A percentile compares a stretch with the other conserved stretches of the same genome.
Conservation (phyloP, 2,797 vertebrate species). For the Diplodus puntazzo region DNA sequence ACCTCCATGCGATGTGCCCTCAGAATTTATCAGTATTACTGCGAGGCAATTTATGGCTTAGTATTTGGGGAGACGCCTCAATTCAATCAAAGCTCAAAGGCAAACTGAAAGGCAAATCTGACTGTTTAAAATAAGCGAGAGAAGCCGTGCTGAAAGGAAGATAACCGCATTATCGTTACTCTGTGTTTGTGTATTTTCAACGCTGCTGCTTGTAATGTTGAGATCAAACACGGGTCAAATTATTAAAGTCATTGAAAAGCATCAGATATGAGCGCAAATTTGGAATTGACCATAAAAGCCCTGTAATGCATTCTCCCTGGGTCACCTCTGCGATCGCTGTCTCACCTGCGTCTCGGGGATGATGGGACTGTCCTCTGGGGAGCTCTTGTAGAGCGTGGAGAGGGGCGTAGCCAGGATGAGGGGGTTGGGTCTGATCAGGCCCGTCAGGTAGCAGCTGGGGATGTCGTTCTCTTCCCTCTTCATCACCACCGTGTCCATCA, state of each 20-base stretch:
- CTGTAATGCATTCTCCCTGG: background rate
- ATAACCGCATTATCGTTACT: constrained; percentile 61
- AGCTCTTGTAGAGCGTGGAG: constrained; percentile 95
- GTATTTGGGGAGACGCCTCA: constrained; percentile 66
- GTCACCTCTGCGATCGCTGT: background rate
- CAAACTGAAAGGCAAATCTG: constrained; percentile 63
- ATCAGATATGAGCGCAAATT: constrained; percentile 34
- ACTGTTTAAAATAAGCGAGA: constrained; percentile 53
- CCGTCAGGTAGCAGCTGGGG: constrained; percentile 95
- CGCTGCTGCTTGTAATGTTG: constrained; percentile 29
- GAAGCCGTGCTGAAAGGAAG: constrained; percentile 46
- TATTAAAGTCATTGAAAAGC: constrained; percentile 39
- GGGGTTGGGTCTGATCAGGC: constrained; percentile 93
- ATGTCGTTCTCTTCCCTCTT: constrained; percentile 96
- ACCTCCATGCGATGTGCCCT: constrained; percentile 39
- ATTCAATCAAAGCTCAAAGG: constrained; percentile 74
- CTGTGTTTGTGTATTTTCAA: constrained; percentile 43
- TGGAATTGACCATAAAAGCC: constrained; percentile 43
- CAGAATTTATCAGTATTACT: constrained; percentile 67
- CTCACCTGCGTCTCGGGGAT: constrained; percentile 98
- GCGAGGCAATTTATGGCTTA: constrained; percentile 72
- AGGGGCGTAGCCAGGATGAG: constrained; percentile 93
- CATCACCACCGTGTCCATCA: constrained; percentile 98
- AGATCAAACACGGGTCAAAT: constrained; percentile 52
- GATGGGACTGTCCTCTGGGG: constrained; percentile 94